Conservation (phyloP, 2,888 invertebrate species). For the Dugesia japonica region DNA sequence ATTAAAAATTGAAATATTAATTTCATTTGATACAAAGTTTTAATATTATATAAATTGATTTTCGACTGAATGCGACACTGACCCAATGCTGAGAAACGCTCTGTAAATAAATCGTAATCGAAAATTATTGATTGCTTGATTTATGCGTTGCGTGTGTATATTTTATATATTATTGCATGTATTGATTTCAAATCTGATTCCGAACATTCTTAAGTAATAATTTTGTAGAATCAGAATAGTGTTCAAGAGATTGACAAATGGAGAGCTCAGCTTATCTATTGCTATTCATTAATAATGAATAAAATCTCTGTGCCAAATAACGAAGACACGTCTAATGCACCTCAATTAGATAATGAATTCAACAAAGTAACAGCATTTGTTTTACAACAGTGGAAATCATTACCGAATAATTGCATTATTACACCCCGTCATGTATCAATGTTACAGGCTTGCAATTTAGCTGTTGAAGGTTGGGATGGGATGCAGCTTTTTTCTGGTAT, state of each 20-base stretch:
- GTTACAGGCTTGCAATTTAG: background rate
- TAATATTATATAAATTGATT: too few species aligned
- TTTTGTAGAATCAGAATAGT: background rate
- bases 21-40: too few species aligned
- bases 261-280: background rate
- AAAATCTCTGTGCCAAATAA: background rate
- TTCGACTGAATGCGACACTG: too few species aligned
- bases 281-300: conserved; percentile 12
- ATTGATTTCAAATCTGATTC: too few species aligned
- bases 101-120: too few species aligned
- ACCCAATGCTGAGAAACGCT: too few species aligned
- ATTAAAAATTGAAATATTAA: too few species aligned
- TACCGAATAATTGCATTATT: background rate
- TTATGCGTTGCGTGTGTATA: too few species aligned
- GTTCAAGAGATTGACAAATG: conserved; percentile 2
- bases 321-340: background rate
- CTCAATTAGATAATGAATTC: background rate
- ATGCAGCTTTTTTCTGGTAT: background rate
- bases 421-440: background rate
- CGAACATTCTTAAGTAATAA: too few species aligned
- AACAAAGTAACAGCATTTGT: background rate
- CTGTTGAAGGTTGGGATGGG: background rate
- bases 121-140: background rate
- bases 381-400: background rate
- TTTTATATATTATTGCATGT: too few species aligned